Base-by-base conservation (phyloP, 2,888 invertebrate species). In the Agonopterix heracliana region DNA sequence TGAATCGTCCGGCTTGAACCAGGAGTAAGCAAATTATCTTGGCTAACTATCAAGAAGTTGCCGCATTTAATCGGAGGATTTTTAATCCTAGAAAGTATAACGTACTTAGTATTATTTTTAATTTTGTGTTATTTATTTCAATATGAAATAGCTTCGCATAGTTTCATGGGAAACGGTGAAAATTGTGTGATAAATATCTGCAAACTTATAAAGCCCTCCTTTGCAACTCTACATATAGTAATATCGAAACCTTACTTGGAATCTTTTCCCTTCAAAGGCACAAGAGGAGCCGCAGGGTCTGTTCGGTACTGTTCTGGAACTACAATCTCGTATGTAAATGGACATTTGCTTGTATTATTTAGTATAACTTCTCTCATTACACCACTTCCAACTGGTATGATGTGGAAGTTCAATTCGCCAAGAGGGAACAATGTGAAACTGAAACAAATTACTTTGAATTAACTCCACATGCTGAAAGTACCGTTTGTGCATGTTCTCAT, bases 341-440 rank as follows among this genome's bases (percentile, higher is more conserved):
- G 85, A 63, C 91, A 92, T 67, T 87, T 87, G 53, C 93, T 92
- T 1, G 75, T 90, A 63, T 93, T 93, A 56, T 88, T 90, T 17
- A 93, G 67, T 48, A 88, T 85, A 0, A 93, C 81, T 14, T 88
- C 87, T 64, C 90, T 83, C n/a, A 69, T 74, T 50, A 90, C 89
- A 17, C 79, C 78, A 7, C 82, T 86, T 8, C 86, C 89, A 5
- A 92, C 78, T 10, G 90, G 71, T 60, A 91, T 83, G 8, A 91
- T 80, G 44, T 92, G 90, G 61, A 92, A 92, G 66, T 90, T 89
- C 35, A 93, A 64, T 59, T 90, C 89, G 0, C 89, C 87, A 52
- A 84, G 67, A 1, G 93, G 92, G 57, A 90, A 89, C 11, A 92
- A 56, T 3, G 89, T 89, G 63, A 90, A 92, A 46, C 92, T 92